Evolutionary conservation across 1,140 invertebrate genomes (phyloP).

Genomic region (Rhagoletis pomonella): DNA sequence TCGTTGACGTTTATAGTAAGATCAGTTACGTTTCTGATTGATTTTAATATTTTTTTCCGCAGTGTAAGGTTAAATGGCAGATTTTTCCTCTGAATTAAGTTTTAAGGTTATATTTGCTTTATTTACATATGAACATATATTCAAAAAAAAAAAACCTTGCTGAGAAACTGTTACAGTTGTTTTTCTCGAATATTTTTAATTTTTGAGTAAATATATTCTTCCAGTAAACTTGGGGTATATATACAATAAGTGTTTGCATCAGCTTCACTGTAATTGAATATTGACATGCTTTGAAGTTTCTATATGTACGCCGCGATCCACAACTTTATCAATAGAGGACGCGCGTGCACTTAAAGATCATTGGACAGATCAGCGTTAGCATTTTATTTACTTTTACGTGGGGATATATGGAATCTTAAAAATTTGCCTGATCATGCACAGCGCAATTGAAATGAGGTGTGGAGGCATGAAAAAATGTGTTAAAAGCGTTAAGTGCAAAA

Average conservation of each 20-base stretch:
- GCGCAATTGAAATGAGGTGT: background rate
- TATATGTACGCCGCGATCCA: background rate
- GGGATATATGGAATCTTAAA: conserved; percentile 24
- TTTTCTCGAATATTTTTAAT: no score
- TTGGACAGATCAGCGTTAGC: conserved; percentile 2
- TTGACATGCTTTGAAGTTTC: background rate
- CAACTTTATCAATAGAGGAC: background rate
- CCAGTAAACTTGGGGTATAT: background rate
- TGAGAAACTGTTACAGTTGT: no score
- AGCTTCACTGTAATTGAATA: background rate
- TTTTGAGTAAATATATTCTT: no score
- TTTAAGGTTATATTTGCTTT: no score
- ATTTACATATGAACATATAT: no score
- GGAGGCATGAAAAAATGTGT: background rate
- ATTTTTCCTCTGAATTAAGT: no score
- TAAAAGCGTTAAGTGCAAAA: conserved; percentile 39
- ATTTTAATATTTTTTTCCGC: no score
- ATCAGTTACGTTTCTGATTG: no score
- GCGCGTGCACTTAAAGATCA: conserved; percentile 17
- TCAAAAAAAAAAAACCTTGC: no score
- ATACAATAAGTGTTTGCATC: background rate
- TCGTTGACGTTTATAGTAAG: no score
- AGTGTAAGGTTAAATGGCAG: no score
- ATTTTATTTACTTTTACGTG: background rate
- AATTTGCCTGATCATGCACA: conserved; percentile 23